Conservation (phyloP, 2,113 vertebrate genomes). For the Sinocyclocheilus maitianheensis region DNA sequence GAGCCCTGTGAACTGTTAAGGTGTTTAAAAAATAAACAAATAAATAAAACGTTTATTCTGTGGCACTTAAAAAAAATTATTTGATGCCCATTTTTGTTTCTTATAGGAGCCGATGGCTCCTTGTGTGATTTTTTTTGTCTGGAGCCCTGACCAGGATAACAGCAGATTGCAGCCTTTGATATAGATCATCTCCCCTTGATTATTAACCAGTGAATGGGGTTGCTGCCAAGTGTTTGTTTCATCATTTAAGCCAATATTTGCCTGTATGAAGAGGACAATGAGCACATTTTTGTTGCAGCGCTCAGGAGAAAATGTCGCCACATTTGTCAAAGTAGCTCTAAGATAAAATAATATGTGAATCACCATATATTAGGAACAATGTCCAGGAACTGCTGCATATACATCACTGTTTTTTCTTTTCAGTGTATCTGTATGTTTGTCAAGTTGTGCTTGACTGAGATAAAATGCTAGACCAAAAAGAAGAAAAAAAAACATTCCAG, state of each 20-base stretch:
- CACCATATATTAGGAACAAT: neutral
- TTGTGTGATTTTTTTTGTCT: no score
- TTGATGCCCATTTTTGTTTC: no score
- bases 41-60: no score
- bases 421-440: neutral
- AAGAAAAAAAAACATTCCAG: neutral
- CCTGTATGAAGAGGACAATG: neutral
- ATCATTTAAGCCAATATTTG: neutral
- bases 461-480: neutral
- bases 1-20: no score
- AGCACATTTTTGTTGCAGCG: neutral
- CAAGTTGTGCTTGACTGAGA: neutral
- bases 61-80: no score
- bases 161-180: neutral
- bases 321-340: neutral
- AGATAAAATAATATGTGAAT: neutral
- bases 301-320: neutral
- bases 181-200: neutral
- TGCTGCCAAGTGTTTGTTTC: constrained; percentile 8
- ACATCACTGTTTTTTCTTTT: neutral
- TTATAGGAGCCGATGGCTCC: no score
- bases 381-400: neutral
- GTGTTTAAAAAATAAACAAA: no score
- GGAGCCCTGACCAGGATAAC: neutral
- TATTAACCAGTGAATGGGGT: neutral